phyloP scores from a whole-genome alignment of 2,888 invertebrate species.

The Bedellia somnulentella region DNA sequence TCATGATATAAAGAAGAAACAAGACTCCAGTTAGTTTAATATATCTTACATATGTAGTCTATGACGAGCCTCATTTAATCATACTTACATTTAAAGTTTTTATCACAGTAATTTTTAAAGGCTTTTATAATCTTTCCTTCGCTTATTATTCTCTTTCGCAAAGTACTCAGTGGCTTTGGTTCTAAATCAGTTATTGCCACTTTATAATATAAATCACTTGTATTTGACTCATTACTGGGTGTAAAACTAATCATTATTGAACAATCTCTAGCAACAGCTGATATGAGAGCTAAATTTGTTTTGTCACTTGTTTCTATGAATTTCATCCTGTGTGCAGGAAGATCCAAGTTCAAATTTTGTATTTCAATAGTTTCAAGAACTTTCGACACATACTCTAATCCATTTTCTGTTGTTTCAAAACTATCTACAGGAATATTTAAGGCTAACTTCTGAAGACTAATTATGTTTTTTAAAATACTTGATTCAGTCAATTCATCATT shows the following conservation, averaged over 20 bases:
- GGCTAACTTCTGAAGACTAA: no score
- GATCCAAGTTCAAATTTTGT: constrained; percentile 21
- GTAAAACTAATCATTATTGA: constrained; percentile 67
- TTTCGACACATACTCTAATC: constrained; percentile 21
- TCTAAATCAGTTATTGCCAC: constrained; percentile 69
- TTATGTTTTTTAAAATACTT: no score
- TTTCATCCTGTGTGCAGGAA: no score
- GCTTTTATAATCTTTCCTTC: no score
- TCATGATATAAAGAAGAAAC: no score
- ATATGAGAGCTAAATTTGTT: constrained; percentile 60
- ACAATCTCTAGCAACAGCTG: constrained; percentile 70
- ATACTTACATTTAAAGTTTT: no score
- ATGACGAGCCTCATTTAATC: no score
- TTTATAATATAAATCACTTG: constrained; percentile 43
- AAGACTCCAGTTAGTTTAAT: no score
- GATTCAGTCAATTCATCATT: no score
- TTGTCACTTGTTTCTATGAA: no score
- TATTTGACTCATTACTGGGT: constrained; percentile 23
- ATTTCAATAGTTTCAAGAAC: constrained; percentile 19
- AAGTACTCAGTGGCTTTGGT: constrained; percentile 56
- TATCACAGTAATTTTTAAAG: no score
- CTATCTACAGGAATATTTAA: neutral
- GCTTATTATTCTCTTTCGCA: constrained; percentile 31
- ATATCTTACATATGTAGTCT: no score
- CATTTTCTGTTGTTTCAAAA: constrained; percentile 12